These are phyloP conservation scores for Ceratothoa steindachneri DNA, from an alignment of 2,888 invertebrate species.

Conservation along the genomic window DNA sequence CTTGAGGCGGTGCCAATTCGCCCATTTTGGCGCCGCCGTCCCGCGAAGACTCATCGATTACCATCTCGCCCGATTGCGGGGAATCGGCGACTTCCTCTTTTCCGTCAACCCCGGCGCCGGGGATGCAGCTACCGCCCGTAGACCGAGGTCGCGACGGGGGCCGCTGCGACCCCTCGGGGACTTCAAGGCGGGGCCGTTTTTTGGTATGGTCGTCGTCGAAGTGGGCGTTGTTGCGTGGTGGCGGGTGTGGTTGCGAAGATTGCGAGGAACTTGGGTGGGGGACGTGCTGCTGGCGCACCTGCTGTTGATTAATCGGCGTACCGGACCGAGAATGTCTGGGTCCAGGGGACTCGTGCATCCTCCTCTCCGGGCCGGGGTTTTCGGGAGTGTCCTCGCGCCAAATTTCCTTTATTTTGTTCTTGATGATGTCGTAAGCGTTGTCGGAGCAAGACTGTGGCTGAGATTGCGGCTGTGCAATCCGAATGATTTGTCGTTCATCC, in stretches of 20 bases:
- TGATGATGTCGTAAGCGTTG: background rate
- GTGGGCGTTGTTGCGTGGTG: constrained; percentile 27
- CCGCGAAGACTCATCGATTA: constrained; percentile 41
- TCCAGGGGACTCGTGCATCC: background rate
- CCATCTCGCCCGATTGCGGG: constrained; percentile 46
- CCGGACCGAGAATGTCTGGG: constrained; percentile 17
- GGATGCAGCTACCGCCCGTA: background rate
- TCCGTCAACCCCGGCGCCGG: background rate
- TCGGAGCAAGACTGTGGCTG: background rate
- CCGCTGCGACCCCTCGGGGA: constrained; percentile 19
- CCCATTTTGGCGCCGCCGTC: background rate
- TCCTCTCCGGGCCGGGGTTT: background rate
- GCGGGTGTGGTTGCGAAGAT: background rate
- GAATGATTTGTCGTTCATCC: constrained; percentile 47
- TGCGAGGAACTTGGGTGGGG: constrained; percentile 6
- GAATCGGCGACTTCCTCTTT: constrained; percentile 42
- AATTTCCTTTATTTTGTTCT: constrained; percentile 4
- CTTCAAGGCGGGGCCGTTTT: constrained; percentile 31
- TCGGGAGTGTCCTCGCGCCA: background rate
- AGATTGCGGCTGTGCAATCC: constrained; percentile 41
- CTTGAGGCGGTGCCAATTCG: background rate
- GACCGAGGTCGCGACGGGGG: constrained; percentile 44
- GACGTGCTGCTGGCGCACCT: background rate
- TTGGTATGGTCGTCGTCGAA: constrained; percentile 30
- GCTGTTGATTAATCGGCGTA: constrained; percentile 15